Conservation (phyloP, 2,797 vertebrate species). For the Malurus leucopterus region DNA sequence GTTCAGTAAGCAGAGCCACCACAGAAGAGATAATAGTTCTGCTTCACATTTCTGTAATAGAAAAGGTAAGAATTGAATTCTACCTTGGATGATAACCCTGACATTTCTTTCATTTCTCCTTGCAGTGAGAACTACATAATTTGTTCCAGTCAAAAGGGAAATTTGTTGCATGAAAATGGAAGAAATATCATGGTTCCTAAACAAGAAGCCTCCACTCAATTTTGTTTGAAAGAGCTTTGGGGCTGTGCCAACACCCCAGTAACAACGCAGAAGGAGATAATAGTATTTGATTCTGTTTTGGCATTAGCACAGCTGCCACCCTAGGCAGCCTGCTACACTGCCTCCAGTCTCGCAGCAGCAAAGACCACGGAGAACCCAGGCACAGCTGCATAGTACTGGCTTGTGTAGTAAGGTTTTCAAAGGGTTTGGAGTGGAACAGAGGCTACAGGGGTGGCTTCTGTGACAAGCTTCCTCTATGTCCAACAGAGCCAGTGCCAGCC, state of each 20-base stretch:
- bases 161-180: background rate
- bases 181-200: background rate
- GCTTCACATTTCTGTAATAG: constrained; percentile 13
- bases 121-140: background rate
- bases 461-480: background rate
- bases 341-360: background rate
- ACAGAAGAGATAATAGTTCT: background rate
- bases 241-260: background rate
- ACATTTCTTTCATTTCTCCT: constrained; percentile 5
- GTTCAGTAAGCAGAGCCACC: background rate
- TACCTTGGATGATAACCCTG: background rate
- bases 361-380: background rate
- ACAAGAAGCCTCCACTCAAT: background rate
- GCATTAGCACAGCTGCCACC: background rate
- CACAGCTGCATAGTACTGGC: background rate
- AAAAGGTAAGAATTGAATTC: constrained; percentile 13
- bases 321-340: background rate
- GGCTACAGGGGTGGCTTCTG: background rate
- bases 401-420: background rate
- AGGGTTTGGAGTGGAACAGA: background rate
- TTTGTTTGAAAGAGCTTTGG: background rate
- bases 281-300: background rate
- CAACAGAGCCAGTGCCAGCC: background rate
- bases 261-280: background rate
- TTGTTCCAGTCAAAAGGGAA: constrained; percentile 24